These are phyloP conservation scores for Cynaeus angustus DNA, from an alignment of 2,888 invertebrate species.

Conservation along the genomic window DNA sequence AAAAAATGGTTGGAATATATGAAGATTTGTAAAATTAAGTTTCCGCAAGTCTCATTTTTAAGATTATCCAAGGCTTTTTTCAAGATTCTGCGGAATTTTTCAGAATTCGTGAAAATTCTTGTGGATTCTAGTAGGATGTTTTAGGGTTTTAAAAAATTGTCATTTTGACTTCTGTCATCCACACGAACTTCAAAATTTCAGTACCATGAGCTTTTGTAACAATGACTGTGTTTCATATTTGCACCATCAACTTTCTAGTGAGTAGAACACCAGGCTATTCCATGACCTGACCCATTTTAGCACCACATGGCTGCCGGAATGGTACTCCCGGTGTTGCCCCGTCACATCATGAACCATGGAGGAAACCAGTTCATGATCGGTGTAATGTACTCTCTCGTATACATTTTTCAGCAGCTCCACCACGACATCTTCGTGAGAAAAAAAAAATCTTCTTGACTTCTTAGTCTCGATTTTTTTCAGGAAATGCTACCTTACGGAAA, in stretches of 20 bases:
- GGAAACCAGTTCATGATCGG: slow-evolving; percentile 2
- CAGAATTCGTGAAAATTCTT: too few relatives aligned
- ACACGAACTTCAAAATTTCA: too few relatives aligned
- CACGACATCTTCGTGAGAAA: background rate
- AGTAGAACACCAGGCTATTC: background rate
- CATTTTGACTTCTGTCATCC: too few relatives aligned
- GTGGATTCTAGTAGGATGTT: too few relatives aligned
- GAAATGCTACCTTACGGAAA: background rate
- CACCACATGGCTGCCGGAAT: background rate
- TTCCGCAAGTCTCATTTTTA: too few relatives aligned
- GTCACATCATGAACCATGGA: background rate
- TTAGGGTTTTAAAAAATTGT: too few relatives aligned
- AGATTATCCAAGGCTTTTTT: too few relatives aligned
- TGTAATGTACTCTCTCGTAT: background rate
- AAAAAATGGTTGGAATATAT: too few relatives aligned
- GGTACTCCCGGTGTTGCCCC: background rate
- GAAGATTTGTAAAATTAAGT: too few relatives aligned
- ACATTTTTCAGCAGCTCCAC: background rate
- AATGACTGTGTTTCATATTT: background rate
- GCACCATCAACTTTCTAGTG: background rate
- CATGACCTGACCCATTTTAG: background rate
- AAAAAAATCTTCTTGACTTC: background rate
- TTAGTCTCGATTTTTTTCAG: background rate
- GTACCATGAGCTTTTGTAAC: too few relatives aligned
- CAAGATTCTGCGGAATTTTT: too few relatives aligned